A percentile compares a stretch with the other conserved stretches of the same genome.
Conservation (phyloP, 2,113 vertebrate genomes). For the Junco hyemalis region DNA sequence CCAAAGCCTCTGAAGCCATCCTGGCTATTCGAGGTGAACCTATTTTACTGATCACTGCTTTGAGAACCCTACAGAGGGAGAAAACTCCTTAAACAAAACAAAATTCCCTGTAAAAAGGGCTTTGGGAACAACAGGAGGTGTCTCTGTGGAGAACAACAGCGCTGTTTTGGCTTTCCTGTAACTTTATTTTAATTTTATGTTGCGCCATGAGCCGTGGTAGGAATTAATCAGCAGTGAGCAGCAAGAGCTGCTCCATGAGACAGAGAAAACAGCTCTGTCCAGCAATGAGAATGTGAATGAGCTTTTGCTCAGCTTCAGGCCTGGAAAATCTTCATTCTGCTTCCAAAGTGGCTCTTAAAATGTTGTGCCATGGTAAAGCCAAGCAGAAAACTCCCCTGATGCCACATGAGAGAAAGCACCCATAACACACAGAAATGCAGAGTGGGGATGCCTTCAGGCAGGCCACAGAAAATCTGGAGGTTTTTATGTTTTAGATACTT, state of each 20-base stretch:
- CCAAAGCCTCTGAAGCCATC: not conserved
- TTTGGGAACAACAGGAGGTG: too few species aligned
- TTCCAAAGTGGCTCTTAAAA: not conserved
- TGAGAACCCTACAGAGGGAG: not conserved
- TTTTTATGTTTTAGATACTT: not conserved
- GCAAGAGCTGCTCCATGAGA: too few species aligned
- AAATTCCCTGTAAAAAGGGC: not conserved
- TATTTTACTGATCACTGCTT: not conserved
- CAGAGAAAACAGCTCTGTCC: not conserved
- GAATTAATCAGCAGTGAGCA: too few species aligned
- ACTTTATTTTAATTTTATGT: too few species aligned
- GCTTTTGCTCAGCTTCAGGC: not conserved
- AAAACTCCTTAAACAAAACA: not conserved
- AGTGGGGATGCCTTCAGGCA: not conserved
- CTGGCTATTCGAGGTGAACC: not conserved
- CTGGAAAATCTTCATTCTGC: not conserved
- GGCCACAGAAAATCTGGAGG: not conserved
- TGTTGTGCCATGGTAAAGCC: not conserved
- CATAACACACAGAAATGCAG: too few species aligned
- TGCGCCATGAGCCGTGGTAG: too few species aligned
- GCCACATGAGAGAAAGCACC: accelerated
- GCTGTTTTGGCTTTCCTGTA: too few species aligned
- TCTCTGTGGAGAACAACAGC: too few species aligned
- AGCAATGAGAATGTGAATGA: not conserved
- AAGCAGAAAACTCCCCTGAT: not conserved